phyloP scores from a whole-genome alignment of 2,797 vertebrate genomes.

The Serranus cabrilla region DNA sequence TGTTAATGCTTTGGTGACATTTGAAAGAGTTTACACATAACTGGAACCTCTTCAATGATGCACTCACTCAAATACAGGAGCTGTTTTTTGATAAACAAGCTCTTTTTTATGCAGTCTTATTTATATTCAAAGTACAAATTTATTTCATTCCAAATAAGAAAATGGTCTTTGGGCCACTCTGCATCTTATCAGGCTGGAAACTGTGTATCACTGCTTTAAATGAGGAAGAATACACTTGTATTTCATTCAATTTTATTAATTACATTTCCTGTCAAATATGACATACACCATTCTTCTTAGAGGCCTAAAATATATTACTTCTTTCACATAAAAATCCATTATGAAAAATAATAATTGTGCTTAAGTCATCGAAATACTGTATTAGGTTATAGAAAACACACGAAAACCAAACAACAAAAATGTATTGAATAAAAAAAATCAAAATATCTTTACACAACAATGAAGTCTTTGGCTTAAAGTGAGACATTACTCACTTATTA shows the following conservation, averaged over 20 bases:
- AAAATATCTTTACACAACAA: constrained; percentile 45
- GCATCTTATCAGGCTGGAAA: no score
- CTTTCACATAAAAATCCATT: constrained; percentile 74
- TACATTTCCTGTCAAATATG: constrained; percentile 60
- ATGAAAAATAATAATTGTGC: constrained; percentile 71
- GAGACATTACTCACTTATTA: neutral
- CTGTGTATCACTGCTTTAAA: neutral
- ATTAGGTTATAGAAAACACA: constrained; percentile 67
- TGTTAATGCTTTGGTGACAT: no score
- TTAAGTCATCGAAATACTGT: constrained; percentile 55
- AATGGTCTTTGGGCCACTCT: no score
- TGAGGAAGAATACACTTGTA: constrained; percentile 9
- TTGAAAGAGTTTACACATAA: no score
- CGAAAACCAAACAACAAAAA: constrained; percentile 45
- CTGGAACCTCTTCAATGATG: no score
- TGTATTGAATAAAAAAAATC: constrained; percentile 20
- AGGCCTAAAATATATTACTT: constrained; percentile 84
- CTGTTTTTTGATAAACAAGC: no score
- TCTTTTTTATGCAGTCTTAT: no score
- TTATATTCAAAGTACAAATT: no score
- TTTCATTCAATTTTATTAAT: constrained; percentile 49
- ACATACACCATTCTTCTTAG: constrained; percentile 46
- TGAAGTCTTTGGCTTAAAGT: constrained; percentile 67
- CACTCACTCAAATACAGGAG: no score
- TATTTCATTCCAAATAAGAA: no score